Percentiles rank a stretch among this genome's conserved stretches.
phyloP scores from a whole-genome alignment of 2,113 vertebrate genomes.

The Pituophis catenifer region DNA sequence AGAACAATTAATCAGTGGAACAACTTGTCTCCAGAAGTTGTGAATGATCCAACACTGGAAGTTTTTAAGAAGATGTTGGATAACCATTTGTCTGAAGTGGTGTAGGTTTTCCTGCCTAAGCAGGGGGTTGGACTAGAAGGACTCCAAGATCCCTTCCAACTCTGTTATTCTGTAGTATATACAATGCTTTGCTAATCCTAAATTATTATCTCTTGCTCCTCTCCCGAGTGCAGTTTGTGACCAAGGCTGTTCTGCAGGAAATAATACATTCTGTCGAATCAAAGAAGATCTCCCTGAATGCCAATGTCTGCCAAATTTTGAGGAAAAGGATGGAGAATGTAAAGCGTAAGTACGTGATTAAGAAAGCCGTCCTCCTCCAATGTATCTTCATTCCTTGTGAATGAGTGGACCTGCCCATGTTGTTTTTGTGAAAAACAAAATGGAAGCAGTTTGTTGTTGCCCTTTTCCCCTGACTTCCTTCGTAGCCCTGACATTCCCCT shows the following conservation, averaged over 20 bases:
- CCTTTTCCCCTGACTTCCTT: not conserved
- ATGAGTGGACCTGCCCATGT: not conserved
- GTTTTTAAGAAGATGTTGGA: no score
- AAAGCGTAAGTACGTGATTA: conserved; percentile 46
- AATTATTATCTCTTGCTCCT: conserved; percentile 26
- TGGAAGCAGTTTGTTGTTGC: not conserved
- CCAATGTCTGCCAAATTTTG: conserved; percentile 29
- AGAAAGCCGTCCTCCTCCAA: not conserved
- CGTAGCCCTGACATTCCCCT: not conserved
- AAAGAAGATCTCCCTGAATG: fast-evolving
- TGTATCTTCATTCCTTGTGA: not conserved
- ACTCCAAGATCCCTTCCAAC: no score
- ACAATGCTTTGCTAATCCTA: not conserved
- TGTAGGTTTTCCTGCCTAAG: no score
- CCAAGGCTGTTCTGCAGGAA: fast-evolving
- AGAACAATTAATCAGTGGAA: no score
- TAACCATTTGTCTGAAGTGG: no score
- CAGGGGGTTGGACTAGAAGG: no score
- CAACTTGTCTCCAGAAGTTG: no score
- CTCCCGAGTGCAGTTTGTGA: conserved; percentile 38
- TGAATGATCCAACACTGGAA: no score
- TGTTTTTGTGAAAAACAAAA: not conserved
- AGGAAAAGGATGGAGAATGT: fast-evolving
- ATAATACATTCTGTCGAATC: conserved; percentile 24
- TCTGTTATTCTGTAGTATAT: no score